Evolutionary conservation across 2,113 vertebrate species (phyloP).

Genomic region (Dermatemys mawii): DNA sequence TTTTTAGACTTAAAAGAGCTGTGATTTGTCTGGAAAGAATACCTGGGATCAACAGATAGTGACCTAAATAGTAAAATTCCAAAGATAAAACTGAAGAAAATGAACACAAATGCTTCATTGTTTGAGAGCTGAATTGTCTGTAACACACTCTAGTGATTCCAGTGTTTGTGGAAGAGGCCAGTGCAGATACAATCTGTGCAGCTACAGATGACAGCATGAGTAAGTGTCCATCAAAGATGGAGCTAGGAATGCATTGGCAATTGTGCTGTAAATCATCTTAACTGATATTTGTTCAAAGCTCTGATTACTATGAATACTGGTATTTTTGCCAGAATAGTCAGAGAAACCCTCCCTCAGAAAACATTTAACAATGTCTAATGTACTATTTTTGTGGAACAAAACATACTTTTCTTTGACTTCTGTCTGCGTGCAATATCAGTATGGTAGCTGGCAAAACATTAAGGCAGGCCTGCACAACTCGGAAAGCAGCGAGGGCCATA

Average conservation of each 20-base stretch:
- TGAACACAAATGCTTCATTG: conserved; percentile 60
- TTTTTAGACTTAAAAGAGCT: conserved; percentile 61
- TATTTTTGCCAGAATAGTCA: neutral
- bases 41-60: conserved; percentile 67
- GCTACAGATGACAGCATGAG: conserved; percentile 46
- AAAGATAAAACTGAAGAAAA: conserved; percentile 60
- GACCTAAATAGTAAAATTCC: conserved; percentile 71
- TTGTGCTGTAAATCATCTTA: conserved; percentile 45
- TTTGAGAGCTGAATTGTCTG: conserved; percentile 47
- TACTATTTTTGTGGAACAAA: conserved; percentile 11
- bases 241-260: conserved; percentile 8
- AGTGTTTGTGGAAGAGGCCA: conserved; percentile 48
- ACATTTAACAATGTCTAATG: neutral
- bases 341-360: conserved; percentile 35
- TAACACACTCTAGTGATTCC: conserved; percentile 59
- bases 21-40: conserved; percentile 58
- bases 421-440: neutral
- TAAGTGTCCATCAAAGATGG: conserved; percentile 37
- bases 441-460: neutral
- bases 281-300: conserved; percentile 38
- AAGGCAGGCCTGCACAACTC: too few species aligned
- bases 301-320: neutral
- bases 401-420: neutral
- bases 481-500: too few species aligned
- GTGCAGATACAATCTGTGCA: conserved; percentile 50